Base-by-base conservation (phyloP, 1,140 invertebrate species). In the Pseudachorutes palmiensis region DNA sequence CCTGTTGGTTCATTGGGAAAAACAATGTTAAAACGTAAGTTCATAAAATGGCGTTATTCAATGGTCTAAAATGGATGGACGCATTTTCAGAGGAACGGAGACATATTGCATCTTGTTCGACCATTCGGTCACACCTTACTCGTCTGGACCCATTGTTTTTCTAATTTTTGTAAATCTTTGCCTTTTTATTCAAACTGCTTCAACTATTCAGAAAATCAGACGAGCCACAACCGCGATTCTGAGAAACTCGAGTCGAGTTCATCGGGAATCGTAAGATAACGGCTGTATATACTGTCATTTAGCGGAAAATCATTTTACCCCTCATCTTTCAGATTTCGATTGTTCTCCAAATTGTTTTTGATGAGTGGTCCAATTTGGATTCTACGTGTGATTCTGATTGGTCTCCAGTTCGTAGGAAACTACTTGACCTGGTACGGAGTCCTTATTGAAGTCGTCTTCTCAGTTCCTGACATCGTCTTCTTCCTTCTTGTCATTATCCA, bases 341-440 rank as follows among this genome's bases (percentile, higher is more conserved):
- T 69, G 1, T 69, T 69, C 45, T 32, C 62, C 14, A 69, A 69
- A 59, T 48, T 69, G 31, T 65, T 69, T 26, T 28, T 69, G 9
- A 41, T 69, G 57, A 61, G 63, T 41, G 67, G 67, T 1, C 57
- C 67, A n/a, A 69, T 69, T 62, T 69, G 67, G 67, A 61, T 69
- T 2, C 24, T 69, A 3, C 62, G 67, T 2, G 58, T 69, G 2
- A 36, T 65, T 24, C 67, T 69, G 29, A n/a, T 69, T 2, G 26
- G 32, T 29, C 63, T 65, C 2, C 62, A 69, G 31, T 30, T 65
- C 24, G 9, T 60, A 48, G 62, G 67, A 1, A 14, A 45, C 5
- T 69, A 69, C 41, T 30, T 69, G 2, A 41, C 67, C 1, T 69
- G 67, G 67, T 65, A 65, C 48, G 67, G 62, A 2, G 45, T 65